These are phyloP conservation scores for Myopa tessellatipennis DNA, from an alignment of 2,888 invertebrate species.

Conservation along the genomic window DNA sequence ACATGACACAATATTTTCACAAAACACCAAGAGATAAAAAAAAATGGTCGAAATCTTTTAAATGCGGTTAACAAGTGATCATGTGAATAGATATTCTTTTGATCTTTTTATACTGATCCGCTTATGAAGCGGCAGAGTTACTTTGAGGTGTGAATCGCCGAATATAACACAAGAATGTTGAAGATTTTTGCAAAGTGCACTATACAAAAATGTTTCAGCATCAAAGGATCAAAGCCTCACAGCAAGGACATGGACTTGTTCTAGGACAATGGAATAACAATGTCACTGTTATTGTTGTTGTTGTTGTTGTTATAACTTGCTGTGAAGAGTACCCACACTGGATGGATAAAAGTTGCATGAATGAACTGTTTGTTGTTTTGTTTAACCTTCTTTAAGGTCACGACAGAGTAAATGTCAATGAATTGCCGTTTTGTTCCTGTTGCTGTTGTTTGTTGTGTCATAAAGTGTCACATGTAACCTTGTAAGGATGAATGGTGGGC, in stretches of 20 bases:
- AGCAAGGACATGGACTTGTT: conserved; percentile 10
- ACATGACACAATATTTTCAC: conserved; percentile 5
- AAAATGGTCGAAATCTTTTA: conserved; percentile 5
- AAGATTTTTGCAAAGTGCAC: background rate
- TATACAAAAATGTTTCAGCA: background rate
- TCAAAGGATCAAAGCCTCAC: background rate
- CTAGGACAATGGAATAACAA: background rate
- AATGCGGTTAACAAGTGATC: conserved; percentile 19
- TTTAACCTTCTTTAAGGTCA: background rate
- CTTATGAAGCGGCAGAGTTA: background rate
- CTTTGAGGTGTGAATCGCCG: conserved; percentile 9
- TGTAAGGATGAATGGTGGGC: background rate
- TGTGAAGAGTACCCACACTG: background rate
- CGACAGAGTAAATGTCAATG: conserved; percentile 21
- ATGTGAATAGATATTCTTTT: conserved; percentile 10
- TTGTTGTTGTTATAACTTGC: no score
- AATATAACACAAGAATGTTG: background rate
- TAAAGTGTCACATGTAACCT: background rate
- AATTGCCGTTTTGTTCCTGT: conserved; percentile 2
- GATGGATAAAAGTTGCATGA: background rate
- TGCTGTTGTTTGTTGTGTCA: background rate
- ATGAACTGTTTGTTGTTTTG: background rate
- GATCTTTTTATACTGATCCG: conserved; percentile 9
- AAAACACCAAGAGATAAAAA: background rate
- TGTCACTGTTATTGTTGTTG: background rate